A percentile compares a stretch with the other conserved stretches of the same genome.
These are phyloP conservation scores for Plagodis pulveraria DNA, from an alignment of 2,888 invertebrate species.

Conservation along the genomic window DNA sequence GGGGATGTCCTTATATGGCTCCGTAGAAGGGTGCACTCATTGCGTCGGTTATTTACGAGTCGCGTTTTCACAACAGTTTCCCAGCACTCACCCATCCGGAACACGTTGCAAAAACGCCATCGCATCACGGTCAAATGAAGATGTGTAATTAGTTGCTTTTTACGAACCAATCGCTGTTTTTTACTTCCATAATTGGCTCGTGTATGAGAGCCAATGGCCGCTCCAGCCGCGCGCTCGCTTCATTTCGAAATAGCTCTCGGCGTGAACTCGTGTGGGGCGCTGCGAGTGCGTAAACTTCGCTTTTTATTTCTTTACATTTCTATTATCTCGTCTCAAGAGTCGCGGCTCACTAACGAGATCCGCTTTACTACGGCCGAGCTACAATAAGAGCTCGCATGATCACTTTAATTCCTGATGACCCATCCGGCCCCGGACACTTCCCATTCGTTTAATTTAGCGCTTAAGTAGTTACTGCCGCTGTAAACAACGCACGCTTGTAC, in stretches of 20 bases:
- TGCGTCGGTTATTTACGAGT: slow-evolving; percentile 38
- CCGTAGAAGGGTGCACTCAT: slow-evolving; percentile 43
- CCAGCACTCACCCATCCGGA: slow-evolving; percentile 66
- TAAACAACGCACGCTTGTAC: slow-evolving; percentile 41
- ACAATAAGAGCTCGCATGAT: slow-evolving; percentile 44
- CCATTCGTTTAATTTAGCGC: slow-evolving; percentile 48
- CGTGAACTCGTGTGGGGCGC: slow-evolving; percentile 37
- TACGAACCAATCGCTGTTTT: slow-evolving; percentile 63
- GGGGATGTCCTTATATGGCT: slow-evolving; percentile 44
- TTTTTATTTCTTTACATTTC: slow-evolving; percentile 54
- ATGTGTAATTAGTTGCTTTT: slow-evolving; percentile 79
- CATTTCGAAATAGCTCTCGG: slow-evolving; percentile 61
- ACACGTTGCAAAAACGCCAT: slow-evolving; percentile 66
- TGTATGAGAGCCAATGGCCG: slow-evolving; percentile 68
- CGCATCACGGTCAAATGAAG: slow-evolving; percentile 83
- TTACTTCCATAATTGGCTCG: slow-evolving; percentile 65
- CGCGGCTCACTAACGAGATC: slow-evolving; percentile 40
- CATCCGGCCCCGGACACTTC: slow-evolving; percentile 33
- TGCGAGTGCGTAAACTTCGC: slow-evolving; percentile 41
- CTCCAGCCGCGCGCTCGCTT: slow-evolving; percentile 50
- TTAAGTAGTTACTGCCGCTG: slow-evolving; percentile 44
- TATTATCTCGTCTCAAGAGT: slow-evolving; percentile 47
- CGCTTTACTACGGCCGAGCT: slow-evolving; percentile 33
- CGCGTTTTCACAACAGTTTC: slow-evolving; percentile 65
- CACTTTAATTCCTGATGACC: slow-evolving; percentile 18